phyloP scores from a whole-genome alignment of 2,113 vertebrate species.

The Bolborhynchus lineola region DNA sequence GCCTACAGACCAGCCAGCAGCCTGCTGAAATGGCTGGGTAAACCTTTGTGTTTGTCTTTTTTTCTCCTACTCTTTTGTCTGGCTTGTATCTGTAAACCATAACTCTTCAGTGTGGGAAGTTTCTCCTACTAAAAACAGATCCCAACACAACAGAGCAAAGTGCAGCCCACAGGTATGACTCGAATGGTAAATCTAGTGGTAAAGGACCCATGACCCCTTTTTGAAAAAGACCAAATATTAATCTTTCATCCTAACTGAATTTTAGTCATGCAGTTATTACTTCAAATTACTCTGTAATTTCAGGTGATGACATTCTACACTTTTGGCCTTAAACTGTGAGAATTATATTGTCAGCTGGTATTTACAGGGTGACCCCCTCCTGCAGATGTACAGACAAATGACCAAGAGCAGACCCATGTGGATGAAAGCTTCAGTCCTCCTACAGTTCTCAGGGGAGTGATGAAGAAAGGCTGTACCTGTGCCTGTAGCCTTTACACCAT shows the following conservation, averaged over 20 bases:
- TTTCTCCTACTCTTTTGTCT: constrained; percentile 34
- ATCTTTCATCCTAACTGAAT: neutral
- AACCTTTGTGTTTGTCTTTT: constrained; percentile 21
- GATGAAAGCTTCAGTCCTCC: neutral
- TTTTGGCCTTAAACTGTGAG: neutral
- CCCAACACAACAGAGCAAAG: neutral
- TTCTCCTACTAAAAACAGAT: neutral
- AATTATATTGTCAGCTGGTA: neutral
- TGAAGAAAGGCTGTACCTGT: neutral
- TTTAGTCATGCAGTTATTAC: neutral
- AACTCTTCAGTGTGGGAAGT: constrained; percentile 27
- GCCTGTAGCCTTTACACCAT: neutral
- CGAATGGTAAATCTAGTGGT: neutral
- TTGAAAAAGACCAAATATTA: neutral
- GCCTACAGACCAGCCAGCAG: neutral
- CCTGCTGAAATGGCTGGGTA: neutral
- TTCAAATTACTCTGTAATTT: neutral
- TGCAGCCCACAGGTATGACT: neutral
- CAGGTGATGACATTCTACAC: neutral
- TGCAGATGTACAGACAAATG: neutral
- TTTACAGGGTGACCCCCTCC: neutral
- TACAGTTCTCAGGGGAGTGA: neutral
- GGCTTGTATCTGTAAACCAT: constrained; percentile 39
- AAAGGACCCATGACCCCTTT: neutral
- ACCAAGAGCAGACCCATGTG: neutral